A percentile compares a stretch with the other conserved stretches of the same genome.
Evolutionary conservation across 2,888 invertebrate species (phyloP).

Genomic region (Aethes cnicana): DNA sequence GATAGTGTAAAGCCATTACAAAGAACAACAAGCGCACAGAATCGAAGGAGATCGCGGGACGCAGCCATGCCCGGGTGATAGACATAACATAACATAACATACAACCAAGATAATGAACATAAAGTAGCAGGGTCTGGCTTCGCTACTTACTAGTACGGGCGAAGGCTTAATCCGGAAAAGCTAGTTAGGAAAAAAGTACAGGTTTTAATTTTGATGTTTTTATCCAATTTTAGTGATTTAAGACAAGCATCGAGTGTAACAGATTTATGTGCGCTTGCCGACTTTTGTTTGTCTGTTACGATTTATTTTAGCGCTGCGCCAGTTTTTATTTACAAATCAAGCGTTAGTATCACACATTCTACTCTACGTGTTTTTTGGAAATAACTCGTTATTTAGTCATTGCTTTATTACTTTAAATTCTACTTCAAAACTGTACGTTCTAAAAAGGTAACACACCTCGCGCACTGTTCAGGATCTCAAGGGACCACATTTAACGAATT

Average conservation of each 20-base stretch:
- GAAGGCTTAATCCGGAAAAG: conserved; percentile 99
- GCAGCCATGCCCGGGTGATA: conserved; percentile 77
- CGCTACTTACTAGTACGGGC: conserved; percentile 98
- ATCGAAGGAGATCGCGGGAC: conserved; percentile 66
- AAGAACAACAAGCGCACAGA: conserved; percentile 83
- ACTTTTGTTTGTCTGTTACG: conserved; percentile 49
- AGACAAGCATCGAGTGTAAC: conserved; percentile 62
- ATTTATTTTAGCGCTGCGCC: conserved; percentile 45
- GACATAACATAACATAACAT: conserved; percentile 52
- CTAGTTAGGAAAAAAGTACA: conserved; percentile 85
- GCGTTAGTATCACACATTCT: conserved; percentile 63
- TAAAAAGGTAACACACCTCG: conserved; percentile 19
- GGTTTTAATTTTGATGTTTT: conserved; percentile 48
- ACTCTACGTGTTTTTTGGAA: conserved; percentile 8
- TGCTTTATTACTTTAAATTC: conserved; percentile 1
- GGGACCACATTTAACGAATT: conserved; percentile 19
- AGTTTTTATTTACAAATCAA: conserved; percentile 57
- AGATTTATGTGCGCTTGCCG: conserved; percentile 80
- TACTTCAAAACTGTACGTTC: conserved; percentile 9
- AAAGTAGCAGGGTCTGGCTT: conserved; percentile 74
- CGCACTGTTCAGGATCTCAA: conserved; percentile 10
- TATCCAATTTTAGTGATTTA: conserved; percentile 60
- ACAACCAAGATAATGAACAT: conserved; percentile 50
- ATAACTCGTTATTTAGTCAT: neutral
- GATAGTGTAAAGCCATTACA: conserved; percentile 59